Evolutionary conservation across 2,888 invertebrate species (phyloP).

Genomic region (Leucozona laternaria): DNA sequence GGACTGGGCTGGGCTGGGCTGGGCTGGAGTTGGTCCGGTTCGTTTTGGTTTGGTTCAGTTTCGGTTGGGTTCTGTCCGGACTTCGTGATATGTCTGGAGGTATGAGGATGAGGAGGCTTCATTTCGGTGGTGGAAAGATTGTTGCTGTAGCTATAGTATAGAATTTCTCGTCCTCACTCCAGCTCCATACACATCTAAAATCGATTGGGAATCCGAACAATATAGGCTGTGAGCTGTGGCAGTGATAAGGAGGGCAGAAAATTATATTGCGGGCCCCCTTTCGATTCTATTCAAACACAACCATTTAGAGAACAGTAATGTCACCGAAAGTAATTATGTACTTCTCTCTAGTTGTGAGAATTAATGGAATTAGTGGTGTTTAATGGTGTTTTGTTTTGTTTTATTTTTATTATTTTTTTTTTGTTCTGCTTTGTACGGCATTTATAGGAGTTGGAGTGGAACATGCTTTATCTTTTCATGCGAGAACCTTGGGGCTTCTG

Average conservation of each 20-base stretch:
- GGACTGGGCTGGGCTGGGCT: neutral
- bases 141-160: conserved; percentile 58
- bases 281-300: conserved; percentile 36
- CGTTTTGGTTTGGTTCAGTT: neutral
- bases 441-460: conserved; percentile 47
- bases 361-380: conserved; percentile 72
- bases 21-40: neutral
- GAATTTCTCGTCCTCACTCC: conserved; percentile 22
- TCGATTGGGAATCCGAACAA: conserved; percentile 45
- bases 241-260: conserved; percentile 30
- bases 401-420: too few relatives aligned
- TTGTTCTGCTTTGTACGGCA: conserved; percentile 38
- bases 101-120: neutral
- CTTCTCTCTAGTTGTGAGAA: conserved; percentile 50
- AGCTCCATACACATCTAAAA: neutral
- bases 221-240: neutral
- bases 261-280: conserved; percentile 22
- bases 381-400: conserved; percentile 43
- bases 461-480: conserved; percentile 64
- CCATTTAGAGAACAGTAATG: conserved; percentile 63
- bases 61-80: neutral
- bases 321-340: conserved; percentile 68
- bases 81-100: neutral
- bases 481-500: conserved; percentile 64
- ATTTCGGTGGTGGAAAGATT: conserved; percentile 25